Percentiles rank a stretch among this genome's conserved stretches.
phyloP scores from a whole-genome alignment of 2,888 invertebrate genomes.

The Oxystoma pomonae region DNA sequence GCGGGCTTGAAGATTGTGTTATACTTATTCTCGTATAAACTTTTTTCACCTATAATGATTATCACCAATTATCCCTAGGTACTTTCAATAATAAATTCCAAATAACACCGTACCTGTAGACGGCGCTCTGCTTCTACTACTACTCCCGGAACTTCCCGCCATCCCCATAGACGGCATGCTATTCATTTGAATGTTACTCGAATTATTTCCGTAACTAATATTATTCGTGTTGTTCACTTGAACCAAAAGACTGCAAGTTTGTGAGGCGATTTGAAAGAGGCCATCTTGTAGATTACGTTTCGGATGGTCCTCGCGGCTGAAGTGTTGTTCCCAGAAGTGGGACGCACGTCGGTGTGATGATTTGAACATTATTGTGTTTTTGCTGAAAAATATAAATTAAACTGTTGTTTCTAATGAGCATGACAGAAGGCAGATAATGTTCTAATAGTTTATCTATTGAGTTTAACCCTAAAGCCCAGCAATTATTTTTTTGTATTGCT shows the following conservation, averaged over 20 bases:
- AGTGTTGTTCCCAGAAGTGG: constrained; percentile 57
- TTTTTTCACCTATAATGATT: no score
- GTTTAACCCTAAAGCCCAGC: no score
- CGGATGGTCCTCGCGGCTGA: constrained; percentile 46
- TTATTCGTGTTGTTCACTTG: constrained; percentile 75
- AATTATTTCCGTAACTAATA: constrained; percentile 63
- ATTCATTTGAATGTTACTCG: constrained; percentile 60
- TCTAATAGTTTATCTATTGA: no score
- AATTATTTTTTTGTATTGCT: no score
- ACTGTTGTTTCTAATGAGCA: no score
- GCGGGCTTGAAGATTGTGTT: no score
- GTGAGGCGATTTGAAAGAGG: constrained; percentile 72
- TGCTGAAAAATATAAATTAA: no score
- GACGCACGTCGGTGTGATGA: constrained; percentile 47
- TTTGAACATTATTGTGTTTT: constrained; percentile 9
- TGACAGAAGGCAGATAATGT: no score
- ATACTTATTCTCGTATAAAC: no score
- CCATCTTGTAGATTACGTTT: constrained; percentile 68
- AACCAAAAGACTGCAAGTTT: constrained; percentile 72
- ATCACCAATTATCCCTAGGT: no score
- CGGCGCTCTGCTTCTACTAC: background rate
- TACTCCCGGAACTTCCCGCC: background rate
- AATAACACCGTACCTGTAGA: background rate
- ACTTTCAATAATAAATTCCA: no score
- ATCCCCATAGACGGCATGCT: constrained; percentile 32